Conservation (phyloP, 2,797 vertebrate genomes). For the Novumbra hubbsi region DNA sequence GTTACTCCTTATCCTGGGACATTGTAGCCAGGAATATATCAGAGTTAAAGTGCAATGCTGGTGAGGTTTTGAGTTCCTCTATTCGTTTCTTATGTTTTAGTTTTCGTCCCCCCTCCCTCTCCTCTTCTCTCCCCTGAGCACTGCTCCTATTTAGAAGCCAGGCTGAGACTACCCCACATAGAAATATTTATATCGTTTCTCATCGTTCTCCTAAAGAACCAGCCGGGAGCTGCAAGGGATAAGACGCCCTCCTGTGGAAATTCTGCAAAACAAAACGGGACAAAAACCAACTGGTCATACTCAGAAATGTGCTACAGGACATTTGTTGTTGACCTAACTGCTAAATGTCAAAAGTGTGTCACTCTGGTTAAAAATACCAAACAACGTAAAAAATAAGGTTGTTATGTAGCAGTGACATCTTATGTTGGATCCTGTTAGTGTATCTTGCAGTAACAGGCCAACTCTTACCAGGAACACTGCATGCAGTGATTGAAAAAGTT, state of each 20-base stretch:
- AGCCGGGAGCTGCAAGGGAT: slow-evolving; percentile 46
- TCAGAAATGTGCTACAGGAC: neutral
- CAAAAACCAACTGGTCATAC: neutral
- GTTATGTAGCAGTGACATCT: neutral
- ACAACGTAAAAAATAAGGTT: neutral
- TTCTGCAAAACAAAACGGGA: neutral
- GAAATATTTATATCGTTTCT: slow-evolving; percentile 61
- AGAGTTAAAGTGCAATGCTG: slow-evolving; percentile 44
- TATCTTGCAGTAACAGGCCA: neutral
- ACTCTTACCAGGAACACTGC: neutral
- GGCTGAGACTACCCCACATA: slow-evolving; percentile 44
- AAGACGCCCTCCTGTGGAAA: slow-evolving; percentile 72
- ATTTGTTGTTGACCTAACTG: neutral
- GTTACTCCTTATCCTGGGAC: slow-evolving; percentile 51
- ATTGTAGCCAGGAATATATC: slow-evolving; percentile 55
- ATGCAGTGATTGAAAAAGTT: neutral
- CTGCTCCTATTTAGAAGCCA: slow-evolving; percentile 35
- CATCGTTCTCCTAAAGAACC: slow-evolving; percentile 36
- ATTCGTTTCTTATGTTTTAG: slow-evolving; percentile 24
- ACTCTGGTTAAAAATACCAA: neutral
- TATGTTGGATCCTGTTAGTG: neutral
- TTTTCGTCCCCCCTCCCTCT: slow-evolving; percentile 27
- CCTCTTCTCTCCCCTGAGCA: slow-evolving; percentile 11
- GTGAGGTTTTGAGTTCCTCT: slow-evolving; percentile 30
- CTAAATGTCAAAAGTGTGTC: neutral